Conservation (phyloP, 2,888 invertebrate species). For the Iphiclides podalirius region DNA sequence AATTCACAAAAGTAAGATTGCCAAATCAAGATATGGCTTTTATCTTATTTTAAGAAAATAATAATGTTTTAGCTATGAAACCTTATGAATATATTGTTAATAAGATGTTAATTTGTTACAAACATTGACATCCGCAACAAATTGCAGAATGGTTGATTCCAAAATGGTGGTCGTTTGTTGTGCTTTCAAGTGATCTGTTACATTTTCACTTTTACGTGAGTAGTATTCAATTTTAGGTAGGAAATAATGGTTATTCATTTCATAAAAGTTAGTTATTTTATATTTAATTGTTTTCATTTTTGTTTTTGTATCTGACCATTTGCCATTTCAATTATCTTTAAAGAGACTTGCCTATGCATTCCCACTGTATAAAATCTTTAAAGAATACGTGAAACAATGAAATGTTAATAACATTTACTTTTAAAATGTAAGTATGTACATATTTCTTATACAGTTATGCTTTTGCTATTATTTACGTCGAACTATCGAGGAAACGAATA, state of each 20-base stretch:
- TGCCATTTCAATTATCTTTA: constrained; percentile 43
- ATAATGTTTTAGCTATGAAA: neutral
- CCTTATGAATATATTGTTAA: constrained; percentile 2
- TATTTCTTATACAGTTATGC: neutral
- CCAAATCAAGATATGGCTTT: neutral
- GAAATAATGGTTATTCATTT: neutral
- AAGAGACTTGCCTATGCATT: constrained; percentile 39
- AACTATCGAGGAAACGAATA: constrained; percentile 38
- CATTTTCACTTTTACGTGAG: constrained; percentile 28
- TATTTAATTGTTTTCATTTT: neutral
- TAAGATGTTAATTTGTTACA: constrained; percentile 32
- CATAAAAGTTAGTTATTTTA: neutral
- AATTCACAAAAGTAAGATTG: constrained; percentile 2
- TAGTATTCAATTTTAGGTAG: neutral
- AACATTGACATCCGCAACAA: constrained; percentile 49
- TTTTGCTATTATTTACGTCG: neutral
- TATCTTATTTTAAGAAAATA: constrained; percentile 2
- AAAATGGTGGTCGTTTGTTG: constrained; percentile 81
- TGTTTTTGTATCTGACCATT: constrained; percentile 30
- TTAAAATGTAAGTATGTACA: neutral
- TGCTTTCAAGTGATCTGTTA: constrained; percentile 65
- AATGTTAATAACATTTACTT: constrained; percentile 1
- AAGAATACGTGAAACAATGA: constrained; percentile 27
- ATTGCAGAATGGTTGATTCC: constrained; percentile 59
- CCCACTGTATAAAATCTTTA: constrained; percentile 29